These are phyloP conservation scores for Pongo abelii DNA, from an alignment of 2,113 vertebrate species.

Conservation along the genomic window DNA sequence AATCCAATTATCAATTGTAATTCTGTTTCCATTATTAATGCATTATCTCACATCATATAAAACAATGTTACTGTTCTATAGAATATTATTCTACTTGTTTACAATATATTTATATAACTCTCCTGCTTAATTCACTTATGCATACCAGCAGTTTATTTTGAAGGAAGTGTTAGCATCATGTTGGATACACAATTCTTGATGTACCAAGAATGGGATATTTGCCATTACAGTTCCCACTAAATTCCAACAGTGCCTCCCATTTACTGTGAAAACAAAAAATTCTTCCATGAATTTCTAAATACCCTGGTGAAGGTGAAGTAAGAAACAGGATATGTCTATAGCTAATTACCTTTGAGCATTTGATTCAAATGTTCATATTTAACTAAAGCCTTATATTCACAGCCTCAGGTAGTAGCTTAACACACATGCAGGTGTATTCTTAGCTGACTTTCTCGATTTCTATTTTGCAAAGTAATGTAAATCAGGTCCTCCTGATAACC, in stretches of 20 bases:
- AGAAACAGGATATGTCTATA: rapidly evolving
- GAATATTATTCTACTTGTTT: background rate
- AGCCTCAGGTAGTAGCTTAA: background rate
- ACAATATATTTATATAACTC: background rate
- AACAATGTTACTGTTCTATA: background rate
- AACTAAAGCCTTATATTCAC: background rate
- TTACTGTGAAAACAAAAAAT: background rate
- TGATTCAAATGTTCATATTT: background rate
- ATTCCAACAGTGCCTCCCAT: background rate
- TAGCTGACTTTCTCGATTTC: background rate
- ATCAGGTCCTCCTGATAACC: background rate
- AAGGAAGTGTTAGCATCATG: background rate
- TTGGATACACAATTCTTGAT: background rate
- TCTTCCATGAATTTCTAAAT: background rate
- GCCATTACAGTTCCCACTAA: background rate
- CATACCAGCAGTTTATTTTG: background rate
- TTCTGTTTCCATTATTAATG: background rate
- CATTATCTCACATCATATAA: background rate
- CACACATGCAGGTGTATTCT: background rate
- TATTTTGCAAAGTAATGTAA: background rate
- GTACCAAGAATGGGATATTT: background rate
- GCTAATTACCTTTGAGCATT: background rate
- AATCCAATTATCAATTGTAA: background rate
- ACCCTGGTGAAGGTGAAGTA: background rate
- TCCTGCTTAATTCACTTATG: background rate